Conservation (phyloP, 2,888 invertebrate genomes). For the Aspidapion aeneum region DNA sequence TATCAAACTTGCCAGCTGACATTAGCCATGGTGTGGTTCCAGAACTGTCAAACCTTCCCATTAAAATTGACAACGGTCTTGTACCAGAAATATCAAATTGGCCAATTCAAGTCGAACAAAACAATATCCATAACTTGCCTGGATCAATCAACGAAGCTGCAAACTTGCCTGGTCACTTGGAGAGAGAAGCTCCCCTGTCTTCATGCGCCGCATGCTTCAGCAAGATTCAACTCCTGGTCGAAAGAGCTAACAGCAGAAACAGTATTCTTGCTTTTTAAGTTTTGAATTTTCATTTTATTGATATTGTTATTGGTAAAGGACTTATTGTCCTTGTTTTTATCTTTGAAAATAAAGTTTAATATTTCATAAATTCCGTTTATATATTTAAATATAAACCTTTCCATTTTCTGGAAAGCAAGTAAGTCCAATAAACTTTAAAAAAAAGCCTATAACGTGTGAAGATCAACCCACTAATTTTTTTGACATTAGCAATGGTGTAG, state of each 20-base stretch:
- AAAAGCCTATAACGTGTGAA: slow-evolving; percentile 20
- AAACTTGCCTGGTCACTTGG: slow-evolving; percentile 6
- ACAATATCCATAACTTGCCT: slow-evolving; percentile 5
- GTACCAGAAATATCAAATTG: slow-evolving; percentile 2
- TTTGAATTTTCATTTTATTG: not conserved
- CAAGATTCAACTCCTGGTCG: slow-evolving; percentile 16
- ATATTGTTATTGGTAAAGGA: too few relatives aligned
- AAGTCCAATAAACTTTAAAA: not conserved
- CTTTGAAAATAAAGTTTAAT: too few relatives aligned
- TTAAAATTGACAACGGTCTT: slow-evolving; percentile 6
- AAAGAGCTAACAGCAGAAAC: slow-evolving; percentile 15
- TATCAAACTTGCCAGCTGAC: slow-evolving; percentile 10
- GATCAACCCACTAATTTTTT: slow-evolving; percentile 20
- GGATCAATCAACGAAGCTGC: not conserved
- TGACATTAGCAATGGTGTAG: too few relatives aligned
- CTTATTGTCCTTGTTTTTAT: too few relatives aligned
- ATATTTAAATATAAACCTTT: not conserved
- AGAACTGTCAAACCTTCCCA: slow-evolving; percentile 2
- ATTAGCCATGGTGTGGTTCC: not conserved
- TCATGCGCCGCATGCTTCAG: slow-evolving; percentile 17
- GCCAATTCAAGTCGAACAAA: slow-evolving; percentile 7
- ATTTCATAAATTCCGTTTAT: too few relatives aligned
- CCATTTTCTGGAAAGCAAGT: not conserved
- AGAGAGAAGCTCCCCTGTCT: not conserved
- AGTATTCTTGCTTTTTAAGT: slow-evolving; percentile 2